These are phyloP conservation scores for Cryptoleucopteryx plumbea DNA, from an alignment of 2,113 vertebrate genomes.

Conservation along the genomic window DNA sequence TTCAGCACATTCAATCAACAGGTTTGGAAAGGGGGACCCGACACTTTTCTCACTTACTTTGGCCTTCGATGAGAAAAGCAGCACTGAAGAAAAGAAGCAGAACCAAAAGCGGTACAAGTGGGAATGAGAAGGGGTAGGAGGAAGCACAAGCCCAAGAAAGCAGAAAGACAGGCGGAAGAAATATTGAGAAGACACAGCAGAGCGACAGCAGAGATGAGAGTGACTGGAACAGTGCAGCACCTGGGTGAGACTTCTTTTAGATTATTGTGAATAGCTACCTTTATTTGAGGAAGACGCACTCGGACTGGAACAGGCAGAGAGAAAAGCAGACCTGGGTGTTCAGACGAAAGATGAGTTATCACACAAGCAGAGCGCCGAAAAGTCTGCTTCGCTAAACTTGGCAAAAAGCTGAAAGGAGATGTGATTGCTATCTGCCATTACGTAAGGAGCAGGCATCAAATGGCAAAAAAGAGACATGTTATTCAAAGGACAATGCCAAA, in stretches of 20 bases:
- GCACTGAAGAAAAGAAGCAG: neutral
- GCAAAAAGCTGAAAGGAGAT: neutral
- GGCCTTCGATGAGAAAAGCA: neutral
- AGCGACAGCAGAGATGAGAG: neutral
- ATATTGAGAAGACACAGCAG: neutral
- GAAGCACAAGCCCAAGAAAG: neutral
- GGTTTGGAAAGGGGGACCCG: neutral
- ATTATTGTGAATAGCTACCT: neutral
- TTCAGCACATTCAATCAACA: neutral
- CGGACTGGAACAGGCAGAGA: neutral
- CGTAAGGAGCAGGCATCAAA: neutral
- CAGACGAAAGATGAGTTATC: neutral
- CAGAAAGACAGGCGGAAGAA: neutral
- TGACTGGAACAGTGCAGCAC: neutral
- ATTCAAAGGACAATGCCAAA: neutral
- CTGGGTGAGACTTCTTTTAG: neutral
- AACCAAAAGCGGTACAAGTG: neutral
- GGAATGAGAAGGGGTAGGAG: neutral
- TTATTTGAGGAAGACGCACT: neutral
- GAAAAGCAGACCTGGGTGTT: neutral
- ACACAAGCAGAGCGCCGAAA: neutral
- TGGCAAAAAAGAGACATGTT: neutral
- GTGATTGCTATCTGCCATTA: conserved; percentile 2
- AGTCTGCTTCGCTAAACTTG: neutral
- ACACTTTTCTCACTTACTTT: conserved; percentile 12